Evolutionary conservation across 2,797 vertebrate genomes (phyloP).

Genomic region (Chiloscyllium punctatum): DNA sequence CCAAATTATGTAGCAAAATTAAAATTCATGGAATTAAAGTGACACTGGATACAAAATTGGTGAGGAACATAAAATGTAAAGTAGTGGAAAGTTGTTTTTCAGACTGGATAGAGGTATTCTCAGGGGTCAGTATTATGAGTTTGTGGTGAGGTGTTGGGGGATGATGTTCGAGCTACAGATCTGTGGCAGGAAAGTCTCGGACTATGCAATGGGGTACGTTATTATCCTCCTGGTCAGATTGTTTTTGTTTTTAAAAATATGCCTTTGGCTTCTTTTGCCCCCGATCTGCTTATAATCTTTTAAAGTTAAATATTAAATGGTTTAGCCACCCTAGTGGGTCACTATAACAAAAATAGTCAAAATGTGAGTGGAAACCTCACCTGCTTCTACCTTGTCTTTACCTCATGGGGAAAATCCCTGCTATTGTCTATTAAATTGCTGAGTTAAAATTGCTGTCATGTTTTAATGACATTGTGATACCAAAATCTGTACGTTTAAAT

Average conservation of each 20-base stretch:
- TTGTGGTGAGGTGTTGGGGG: not conserved
- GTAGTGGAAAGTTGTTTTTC: not conserved
- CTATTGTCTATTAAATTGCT: not conserved
- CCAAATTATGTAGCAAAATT: not conserved
- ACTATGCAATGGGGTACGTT: not conserved
- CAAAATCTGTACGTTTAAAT: not conserved
- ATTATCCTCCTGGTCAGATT: too few species aligned
- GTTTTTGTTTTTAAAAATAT: not conserved
- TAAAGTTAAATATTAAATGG: too few species aligned
- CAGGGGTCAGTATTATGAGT: not conserved
- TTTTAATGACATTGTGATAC: not conserved
- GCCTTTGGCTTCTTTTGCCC: not conserved
- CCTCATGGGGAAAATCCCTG: not conserved
- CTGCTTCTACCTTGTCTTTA: not conserved
- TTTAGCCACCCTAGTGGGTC: too few species aligned
- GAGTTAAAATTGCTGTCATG: not conserved
- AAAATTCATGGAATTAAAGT: not conserved
- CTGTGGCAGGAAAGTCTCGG: not conserved
- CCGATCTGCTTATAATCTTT: too few species aligned
- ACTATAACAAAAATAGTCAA: too few species aligned
- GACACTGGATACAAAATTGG: not conserved
- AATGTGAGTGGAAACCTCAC: too few species aligned
- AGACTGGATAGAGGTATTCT: not conserved
- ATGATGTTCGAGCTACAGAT: not conserved
- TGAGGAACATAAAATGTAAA: not conserved